Conservation (phyloP, 2,888 invertebrate species). For the Epinotia nisella region DNA sequence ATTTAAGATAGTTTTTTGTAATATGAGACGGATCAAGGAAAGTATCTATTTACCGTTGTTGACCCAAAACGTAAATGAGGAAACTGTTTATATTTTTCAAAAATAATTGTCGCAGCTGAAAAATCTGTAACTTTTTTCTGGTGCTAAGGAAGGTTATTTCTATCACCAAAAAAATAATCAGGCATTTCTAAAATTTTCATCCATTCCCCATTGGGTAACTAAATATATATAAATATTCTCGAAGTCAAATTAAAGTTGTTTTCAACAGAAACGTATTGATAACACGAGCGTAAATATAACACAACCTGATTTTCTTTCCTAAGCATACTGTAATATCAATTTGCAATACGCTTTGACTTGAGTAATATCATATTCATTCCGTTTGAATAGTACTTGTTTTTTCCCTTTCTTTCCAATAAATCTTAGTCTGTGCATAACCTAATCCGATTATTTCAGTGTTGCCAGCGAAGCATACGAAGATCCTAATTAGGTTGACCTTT, state of each 20-base stretch:
- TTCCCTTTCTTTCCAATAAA: neutral
- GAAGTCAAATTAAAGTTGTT: neutral
- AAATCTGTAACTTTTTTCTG: too few relatives aligned
- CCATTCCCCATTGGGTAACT: too few relatives aligned
- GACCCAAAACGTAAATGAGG: too few relatives aligned
- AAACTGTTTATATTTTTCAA: too few relatives aligned
- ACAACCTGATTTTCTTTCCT: neutral
- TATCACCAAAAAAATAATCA: too few relatives aligned
- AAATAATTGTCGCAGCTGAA: too few relatives aligned
- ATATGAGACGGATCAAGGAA: too few relatives aligned
- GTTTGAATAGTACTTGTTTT: slow-evolving; percentile 5
- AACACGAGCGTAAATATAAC: neutral
- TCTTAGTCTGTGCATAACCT: neutral
- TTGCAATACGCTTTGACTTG: neutral
- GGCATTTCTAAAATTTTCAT: too few relatives aligned
- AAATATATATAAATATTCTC: neutral
- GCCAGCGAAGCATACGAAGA: slow-evolving; percentile 1
- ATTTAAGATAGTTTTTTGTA: too few relatives aligned
- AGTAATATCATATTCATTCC: slow-evolving; percentile 4
- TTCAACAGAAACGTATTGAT: neutral
- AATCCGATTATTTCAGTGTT: slow-evolving; percentile 4
- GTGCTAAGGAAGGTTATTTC: too few relatives aligned
- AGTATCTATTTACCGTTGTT: too few relatives aligned
- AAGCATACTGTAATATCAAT: neutral
- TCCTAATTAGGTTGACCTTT: neutral